Base-by-base conservation (phyloP, 2,888 invertebrate genomes). In the Dioctria linearis region DNA sequence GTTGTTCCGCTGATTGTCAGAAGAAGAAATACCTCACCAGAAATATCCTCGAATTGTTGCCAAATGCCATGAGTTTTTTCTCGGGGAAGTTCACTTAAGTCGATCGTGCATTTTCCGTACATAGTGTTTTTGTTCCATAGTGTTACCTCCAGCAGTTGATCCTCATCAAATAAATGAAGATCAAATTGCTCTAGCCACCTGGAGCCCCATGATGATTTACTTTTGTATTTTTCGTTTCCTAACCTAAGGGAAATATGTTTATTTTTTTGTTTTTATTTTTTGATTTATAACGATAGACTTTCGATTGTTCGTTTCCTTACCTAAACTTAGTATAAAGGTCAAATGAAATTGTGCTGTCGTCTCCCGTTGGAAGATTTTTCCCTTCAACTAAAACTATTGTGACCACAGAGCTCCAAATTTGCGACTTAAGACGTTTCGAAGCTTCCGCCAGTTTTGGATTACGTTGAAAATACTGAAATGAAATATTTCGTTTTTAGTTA, bases 111-210 rank as follows among this genome's bases (percentile, higher is more conserved):
- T 86, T 96, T 96, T 89, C 84, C 91, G 87, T 84, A 87, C 25
- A 86, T 84, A 11, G 85, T 86, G 76, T 87, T 89, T 11, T 88
- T 87, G 84, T 87, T 88, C 94, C 96, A 97, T 0, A 98, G 93
- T 0, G 96, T 95, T 80, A 99, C 93, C 89, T 99, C 98, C 42
- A 99, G 90, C 81, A 94, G 92, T 88, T 98, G 97, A 79, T 96
- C 96, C 85, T 98, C 98, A 85, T 98, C 98, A 88, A 96, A 99
- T 5, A 99, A 91, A 88, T 99, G 98, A 43, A 99, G 91, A 88
- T 99, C 98, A 87, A 99, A 98, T 90, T 98, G 98, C 87, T 99
- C 99, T 86, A 98, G 87, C 99, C 99, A 99, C 78, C 96, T 90
- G 0, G 96, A 94, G 87, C 96, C 95, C 92, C 94, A 94, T 78